Base-by-base conservation (phyloP, 2,113 vertebrate species). In the Indri indri region DNA sequence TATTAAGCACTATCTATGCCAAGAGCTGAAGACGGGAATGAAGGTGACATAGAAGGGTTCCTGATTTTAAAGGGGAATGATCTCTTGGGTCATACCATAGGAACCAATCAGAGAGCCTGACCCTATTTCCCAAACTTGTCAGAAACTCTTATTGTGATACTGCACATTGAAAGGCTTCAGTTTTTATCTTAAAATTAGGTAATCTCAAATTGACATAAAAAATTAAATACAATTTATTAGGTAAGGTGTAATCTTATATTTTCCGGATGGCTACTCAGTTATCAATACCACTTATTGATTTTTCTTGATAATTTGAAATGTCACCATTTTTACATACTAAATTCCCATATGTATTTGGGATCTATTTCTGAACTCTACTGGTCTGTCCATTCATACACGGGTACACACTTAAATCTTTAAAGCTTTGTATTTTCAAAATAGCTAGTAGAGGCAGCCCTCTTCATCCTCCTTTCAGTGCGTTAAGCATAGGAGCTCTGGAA, bases 241-340 rank as follows among this genome's bases (percentile, higher is more conserved):
- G 32, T 86, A 76, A 88, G 50, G 32, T 74, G 3, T 63, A 91
- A 52, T 23, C 59, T 82, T 86, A 3, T 71, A 92, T 85, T 95
- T 74, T 79, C 22, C 65, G 90, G 45, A 54, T 90, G 65, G 32
- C 54, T 66, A 80, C 40, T 63, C 52, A 79, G 54, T 71, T 92
- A 18, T 85, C 88, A 92, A 37, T 83, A 47, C 10, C 23, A 79
- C 45, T 94, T 88, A 91, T 16, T 68, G 61, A 34, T 34, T 82
- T 91, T 77, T 76, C 32, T 65, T 79, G 34, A 20, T 84, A 88
- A 96, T 61, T 76, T 94, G 68, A 91, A 94, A 54, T 63, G 59
- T 8, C 65, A 90, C 23, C 32, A 77, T 96, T 92, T 84, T 86
- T 8, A 34, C 9, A n/a, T 65, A 94, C 23, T 76, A 65, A 86